These are phyloP conservation scores for Hapalemur alaotrensis DNA, from an alignment of 2,797 vertebrate species.

Conservation along the genomic window DNA sequence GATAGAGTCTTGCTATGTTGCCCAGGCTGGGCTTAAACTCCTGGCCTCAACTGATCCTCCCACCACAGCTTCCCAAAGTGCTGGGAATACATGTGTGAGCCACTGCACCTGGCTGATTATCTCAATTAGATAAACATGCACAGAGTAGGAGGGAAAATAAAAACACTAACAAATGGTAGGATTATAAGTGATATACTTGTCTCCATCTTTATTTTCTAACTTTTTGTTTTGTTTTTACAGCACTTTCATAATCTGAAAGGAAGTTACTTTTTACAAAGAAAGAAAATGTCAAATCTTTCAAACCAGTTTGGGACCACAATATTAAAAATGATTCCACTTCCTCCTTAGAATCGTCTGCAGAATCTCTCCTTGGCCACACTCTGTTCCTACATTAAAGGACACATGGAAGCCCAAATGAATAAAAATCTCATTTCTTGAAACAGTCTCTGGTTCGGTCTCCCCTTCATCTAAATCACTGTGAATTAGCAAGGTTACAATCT, in stretches of 20 bases:
- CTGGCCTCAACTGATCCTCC: too few species aligned
- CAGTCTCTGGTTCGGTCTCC: not conserved
- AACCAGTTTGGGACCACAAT: conserved; percentile 7
- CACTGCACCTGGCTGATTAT: not conserved
- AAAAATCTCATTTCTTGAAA: conserved; percentile 20
- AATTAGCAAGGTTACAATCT: conserved; percentile 56
- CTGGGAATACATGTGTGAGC: too few species aligned
- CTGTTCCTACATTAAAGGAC: conserved; percentile 12
- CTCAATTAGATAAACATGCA: conserved; percentile 23
- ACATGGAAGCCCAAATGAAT: conserved; percentile 37
- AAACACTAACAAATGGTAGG: conserved; percentile 17
- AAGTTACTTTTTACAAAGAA: conserved; percentile 26
- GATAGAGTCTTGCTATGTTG: too few species aligned
- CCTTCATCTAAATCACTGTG: conserved; percentile 39
- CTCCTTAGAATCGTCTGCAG: not conserved
- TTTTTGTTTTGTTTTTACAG: conserved; percentile 41
- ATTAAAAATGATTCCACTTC: conserved; percentile 16
- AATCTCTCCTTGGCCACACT: conserved; percentile 28
- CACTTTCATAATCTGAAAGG: conserved; percentile 25
- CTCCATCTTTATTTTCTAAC: conserved; percentile 15
- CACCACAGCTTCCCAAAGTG: too few species aligned
- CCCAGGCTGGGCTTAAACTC: too few species aligned
- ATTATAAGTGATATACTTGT: not conserved
- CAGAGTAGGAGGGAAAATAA: conserved; percentile 26
- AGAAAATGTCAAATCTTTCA: conserved; percentile 42